A percentile compares a stretch with the other conserved stretches of the same genome.
These are phyloP conservation scores for Antedon mediterranea DNA, from an alignment of 53 echinoderm and acorn worm species.

Conservation along the genomic window DNA sequence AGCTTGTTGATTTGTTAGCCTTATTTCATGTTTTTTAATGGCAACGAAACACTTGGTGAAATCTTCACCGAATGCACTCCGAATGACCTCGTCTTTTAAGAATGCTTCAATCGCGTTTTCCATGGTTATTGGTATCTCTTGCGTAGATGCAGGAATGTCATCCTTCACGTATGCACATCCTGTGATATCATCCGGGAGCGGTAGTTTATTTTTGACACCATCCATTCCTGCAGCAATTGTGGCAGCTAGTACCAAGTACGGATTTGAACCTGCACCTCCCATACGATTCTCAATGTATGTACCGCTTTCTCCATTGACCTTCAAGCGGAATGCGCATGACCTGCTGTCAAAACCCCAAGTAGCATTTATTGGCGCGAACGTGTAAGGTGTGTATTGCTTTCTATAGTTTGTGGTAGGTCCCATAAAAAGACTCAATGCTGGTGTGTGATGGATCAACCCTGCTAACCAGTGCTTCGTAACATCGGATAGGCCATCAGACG, in stretches of 20 bases:
- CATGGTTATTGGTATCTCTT: conserved; percentile 31
- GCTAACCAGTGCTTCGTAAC: conserved; percentile 31
- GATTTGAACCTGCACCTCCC: conserved; percentile 54
- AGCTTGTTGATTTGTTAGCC: background rate
- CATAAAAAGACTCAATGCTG: conserved; percentile 22
- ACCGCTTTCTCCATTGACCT: conserved; percentile 33
- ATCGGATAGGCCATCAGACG: conserved; percentile 6
- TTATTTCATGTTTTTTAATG: conserved; percentile 33
- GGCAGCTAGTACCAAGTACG: conserved; percentile 44
- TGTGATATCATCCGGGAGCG: conserved; percentile 31
- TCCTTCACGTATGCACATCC: conserved; percentile 25
- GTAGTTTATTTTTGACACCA: conserved; percentile 35
- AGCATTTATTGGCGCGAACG: conserved; percentile 21
- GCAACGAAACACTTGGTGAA: conserved; percentile 52
- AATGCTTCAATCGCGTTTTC: conserved; percentile 45
- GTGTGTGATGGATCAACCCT: conserved; percentile 19
- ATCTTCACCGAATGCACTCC: conserved; percentile 35
- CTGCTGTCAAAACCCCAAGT: conserved; percentile 57
- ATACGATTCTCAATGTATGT: conserved; percentile 59
- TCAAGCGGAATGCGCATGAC: conserved; percentile 36
- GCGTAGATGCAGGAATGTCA: conserved; percentile 22
- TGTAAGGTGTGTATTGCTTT: conserved; percentile 14
- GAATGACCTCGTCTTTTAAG: conserved; percentile 23
- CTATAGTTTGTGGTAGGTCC: conserved; percentile 34
- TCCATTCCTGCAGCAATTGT: conserved; percentile 46